Percentiles rank a stretch among this genome's conserved stretches.
These are phyloP conservation scores for Porites lutea DNA, from an alignment of 64 coral and sea anemone species.

Conservation along the genomic window DNA sequence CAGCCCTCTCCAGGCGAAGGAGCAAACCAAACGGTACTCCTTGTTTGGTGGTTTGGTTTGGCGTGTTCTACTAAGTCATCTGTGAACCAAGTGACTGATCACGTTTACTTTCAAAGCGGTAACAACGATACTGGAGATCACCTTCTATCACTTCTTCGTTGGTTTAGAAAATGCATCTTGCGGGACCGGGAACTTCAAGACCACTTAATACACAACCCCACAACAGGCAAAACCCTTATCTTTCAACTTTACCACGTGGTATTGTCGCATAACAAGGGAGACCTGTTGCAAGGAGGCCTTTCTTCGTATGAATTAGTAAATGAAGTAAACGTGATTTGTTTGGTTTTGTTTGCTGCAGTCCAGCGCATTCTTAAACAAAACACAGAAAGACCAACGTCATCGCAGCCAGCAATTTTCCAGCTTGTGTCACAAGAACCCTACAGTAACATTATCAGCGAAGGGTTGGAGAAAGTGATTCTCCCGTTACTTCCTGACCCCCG, in stretches of 20 bases:
- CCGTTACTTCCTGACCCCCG: conserved; percentile 31
- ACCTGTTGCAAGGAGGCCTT: background rate
- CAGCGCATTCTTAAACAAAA: conserved; percentile 12
- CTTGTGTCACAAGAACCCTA: conserved; percentile 14
- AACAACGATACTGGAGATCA: background rate
- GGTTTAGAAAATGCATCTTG: conserved; percentile 32
- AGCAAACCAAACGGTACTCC: conserved; percentile 1
- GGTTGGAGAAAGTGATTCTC: conserved; percentile 29
- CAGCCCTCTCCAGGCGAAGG: background rate
- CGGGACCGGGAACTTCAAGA: background rate
- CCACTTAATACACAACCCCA: background rate
- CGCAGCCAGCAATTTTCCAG: background rate
- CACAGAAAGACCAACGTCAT: background rate
- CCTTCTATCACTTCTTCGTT: conserved; percentile 1
- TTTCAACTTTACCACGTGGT: conserved; percentile 9
- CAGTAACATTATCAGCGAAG: background rate
- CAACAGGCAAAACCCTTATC: background rate
- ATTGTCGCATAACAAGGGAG: background rate
- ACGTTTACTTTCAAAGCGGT: too few relatives aligned
- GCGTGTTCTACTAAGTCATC: background rate
- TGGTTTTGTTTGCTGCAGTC: conserved; percentile 26
- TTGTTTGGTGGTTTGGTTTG: conserved; percentile 30
- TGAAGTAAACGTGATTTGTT: conserved; percentile 49
- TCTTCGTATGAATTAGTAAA: background rate
- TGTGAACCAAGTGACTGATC: too few relatives aligned